Conservation (phyloP, 1,140 invertebrate species). For the Maconellicoccus hirsutus region DNA sequence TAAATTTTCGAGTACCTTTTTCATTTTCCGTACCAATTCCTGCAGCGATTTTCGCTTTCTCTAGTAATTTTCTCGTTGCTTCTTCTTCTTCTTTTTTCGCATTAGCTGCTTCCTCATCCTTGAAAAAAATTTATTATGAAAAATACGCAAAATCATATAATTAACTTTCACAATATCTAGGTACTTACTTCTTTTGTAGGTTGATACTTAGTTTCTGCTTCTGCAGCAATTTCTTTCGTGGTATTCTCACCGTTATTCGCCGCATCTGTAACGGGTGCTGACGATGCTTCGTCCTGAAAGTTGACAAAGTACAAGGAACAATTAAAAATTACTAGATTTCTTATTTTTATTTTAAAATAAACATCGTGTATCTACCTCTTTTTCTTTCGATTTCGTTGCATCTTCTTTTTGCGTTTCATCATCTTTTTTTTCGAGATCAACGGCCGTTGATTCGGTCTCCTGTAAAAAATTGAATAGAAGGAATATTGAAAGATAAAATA, state of each 20-base stretch:
- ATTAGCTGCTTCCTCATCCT: neutral
- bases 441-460: neutral
- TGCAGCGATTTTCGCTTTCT: constrained; percentile 36
- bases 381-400: too few species aligned
- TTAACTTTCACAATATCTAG: neutral
- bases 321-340: too few species aligned
- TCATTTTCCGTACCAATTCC: constrained; percentile 38
- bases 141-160: neutral
- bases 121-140: neutral
- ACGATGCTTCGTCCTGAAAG: too few species aligned
- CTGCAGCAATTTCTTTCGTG: too few species aligned
- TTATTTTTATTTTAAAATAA: too few species aligned
- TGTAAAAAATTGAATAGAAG: too few species aligned
- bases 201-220: neutral
- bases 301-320: too few species aligned
- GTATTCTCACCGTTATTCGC: too few species aligned
- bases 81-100: constrained; percentile 32
- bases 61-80: constrained; percentile 26
- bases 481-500: too few species aligned
- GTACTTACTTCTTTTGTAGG: neutral
- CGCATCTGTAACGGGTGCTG: too few species aligned
- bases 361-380: too few species aligned
- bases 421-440: neutral
- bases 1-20: constrained; percentile 76
- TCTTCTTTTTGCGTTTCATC: neutral